Evolutionary conservation across 2,113 vertebrate species (phyloP), one percentile per base, ranked within the genome.

Genomic region (Chitala chitala): DNA sequence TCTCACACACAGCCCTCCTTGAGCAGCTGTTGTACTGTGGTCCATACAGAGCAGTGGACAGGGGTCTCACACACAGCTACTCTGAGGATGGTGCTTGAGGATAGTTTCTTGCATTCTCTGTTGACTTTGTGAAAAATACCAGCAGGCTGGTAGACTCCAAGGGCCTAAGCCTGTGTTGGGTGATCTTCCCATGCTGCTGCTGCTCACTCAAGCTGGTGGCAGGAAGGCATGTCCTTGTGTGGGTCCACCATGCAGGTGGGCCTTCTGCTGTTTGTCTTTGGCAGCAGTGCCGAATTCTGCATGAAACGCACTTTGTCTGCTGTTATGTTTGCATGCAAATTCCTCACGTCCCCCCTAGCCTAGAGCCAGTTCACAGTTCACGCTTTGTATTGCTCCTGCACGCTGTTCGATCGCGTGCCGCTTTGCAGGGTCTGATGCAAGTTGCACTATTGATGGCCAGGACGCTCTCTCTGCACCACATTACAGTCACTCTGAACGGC

Each of bases 231-330:
- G 66, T 69, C n/a, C 44, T 69, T 4, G 26, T 69, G 64, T 33
- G 26, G 66, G 26, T 17, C 44, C 20, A 44, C 66, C 4, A 5
- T 17, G 44, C 66, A 24, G 15, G 24, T 24, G 50, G 20, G 17
- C 50, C 69, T 54, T 36, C 48, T 71, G 69, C 24, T 54, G 48
- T 53, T 71, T 53, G 44, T 31, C 69, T 71, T 71, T 54, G 17
- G 29, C 44, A 36, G 48, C 36, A 20, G 50, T 71, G 69, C 48
- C 24, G 50, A 55, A 55, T 55, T 71, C 69, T 4, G 46, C 17
- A 36, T 50, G 29, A 55, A 71, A 31, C 8, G 26, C 68, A 12
- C 17, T 69, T 69, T 69, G 68, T 69, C 48, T 29, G 29, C 17
- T 69, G 44, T 7, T 53, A 3, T 20, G 48, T 69, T 71, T 42